These are phyloP conservation scores for Cavia aperea DNA, from an alignment of 2,113 vertebrate genomes.

Conservation along the genomic window DNA sequence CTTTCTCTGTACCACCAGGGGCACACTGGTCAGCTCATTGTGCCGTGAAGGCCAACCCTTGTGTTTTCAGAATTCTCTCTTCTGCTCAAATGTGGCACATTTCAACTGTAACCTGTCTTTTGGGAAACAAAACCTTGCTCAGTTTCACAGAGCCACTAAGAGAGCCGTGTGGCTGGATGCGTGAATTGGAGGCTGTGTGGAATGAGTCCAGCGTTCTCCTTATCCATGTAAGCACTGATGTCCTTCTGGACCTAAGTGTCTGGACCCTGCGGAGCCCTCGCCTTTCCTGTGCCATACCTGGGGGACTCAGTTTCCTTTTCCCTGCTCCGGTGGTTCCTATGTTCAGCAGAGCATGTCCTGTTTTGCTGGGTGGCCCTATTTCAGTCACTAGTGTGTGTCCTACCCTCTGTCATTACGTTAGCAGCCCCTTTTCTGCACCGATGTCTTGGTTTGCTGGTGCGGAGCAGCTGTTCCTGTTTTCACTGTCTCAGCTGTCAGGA, in stretches of 20 bases:
- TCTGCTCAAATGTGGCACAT: neutral
- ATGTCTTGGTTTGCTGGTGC: neutral
- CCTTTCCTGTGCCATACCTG: accelerated
- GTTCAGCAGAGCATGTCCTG: accelerated
- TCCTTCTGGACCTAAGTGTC: neutral
- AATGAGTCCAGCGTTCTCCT: accelerated
- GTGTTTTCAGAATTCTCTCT: neutral
- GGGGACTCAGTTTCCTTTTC: neutral
- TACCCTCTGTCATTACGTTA: neutral
- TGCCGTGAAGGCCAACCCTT: accelerated
- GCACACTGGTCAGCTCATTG: neutral
- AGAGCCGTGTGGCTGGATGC: neutral
- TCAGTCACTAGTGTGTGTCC: neutral
- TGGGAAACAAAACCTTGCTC: neutral
- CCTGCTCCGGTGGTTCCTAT: no score
- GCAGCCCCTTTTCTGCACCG: neutral
- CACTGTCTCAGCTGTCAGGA: neutral
- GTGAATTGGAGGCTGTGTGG: neutral
- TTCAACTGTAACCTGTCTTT: neutral
- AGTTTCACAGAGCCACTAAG: neutral
- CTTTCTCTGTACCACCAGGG: neutral
- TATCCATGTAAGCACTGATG: neutral
- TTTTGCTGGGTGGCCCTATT: neutral
- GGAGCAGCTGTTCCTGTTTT: neutral
- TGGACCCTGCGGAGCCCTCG: neutral